Evolutionary conservation across 2,797 vertebrate species (phyloP), one percentile per base, ranked within the genome.

Genomic region (Centropyge bicolor): DNA sequence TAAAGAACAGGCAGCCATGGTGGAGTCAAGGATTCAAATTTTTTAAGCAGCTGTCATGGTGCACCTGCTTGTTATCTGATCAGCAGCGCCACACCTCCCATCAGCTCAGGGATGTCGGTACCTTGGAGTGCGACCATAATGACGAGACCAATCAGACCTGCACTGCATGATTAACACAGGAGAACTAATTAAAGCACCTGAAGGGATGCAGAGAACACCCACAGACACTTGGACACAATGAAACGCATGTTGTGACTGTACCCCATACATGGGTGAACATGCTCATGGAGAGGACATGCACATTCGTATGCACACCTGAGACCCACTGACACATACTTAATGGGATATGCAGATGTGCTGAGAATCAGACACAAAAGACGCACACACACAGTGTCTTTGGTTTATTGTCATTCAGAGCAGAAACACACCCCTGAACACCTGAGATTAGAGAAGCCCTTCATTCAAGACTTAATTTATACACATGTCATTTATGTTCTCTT

Each of bases 121-220:
- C 64, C 45, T 70, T 12, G 31, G 31, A 59, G 49, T 51, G 83
- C 65, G 87, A 56, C 81, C 63, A 84, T 83, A 81, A 73, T 62
- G 67, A 88, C 61, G 2, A 17, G 19, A 82, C 67, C 73, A 77
- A 87, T 88, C 55, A 76, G 74, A 80, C 59, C 61, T 61, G 63
- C 72, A 60, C 45, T 16, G 35, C 56, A n/a, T 59, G 70, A 84
- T 76, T 87, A 83, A 51, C 41, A 69, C 20, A 6, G 75, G 61
- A 76, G 63, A 78, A 78, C 52, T 83, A 86, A 91, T 90, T 81
- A 74, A 76, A 78, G 54, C 64, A 41, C 45, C 12, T 31, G 0
- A 31, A 67, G 57, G 54, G 43, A 55, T 24, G 61, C 51, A 57
- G 41, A 57, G 38, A 48, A 75, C 73, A 60, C 40, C 68, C 56